These are phyloP conservation scores for Dunckerocampus dactyliophorus DNA, from an alignment of 2,113 vertebrate species.

Conservation along the genomic window DNA sequence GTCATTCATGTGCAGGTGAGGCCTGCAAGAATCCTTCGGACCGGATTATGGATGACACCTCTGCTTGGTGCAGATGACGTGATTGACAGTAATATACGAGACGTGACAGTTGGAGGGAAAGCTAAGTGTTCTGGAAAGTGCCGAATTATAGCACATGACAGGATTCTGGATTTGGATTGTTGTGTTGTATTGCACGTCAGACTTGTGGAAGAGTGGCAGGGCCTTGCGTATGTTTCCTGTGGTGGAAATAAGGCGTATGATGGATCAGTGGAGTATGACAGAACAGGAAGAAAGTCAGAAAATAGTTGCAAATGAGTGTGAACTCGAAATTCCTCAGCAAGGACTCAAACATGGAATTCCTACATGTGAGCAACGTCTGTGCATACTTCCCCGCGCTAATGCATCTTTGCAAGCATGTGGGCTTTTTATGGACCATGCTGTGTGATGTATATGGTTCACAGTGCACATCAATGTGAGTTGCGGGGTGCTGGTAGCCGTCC, in stretches of 20 bases:
- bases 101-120: constrained; percentile 57
- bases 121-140: constrained; percentile 51
- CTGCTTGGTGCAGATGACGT: constrained; percentile 44
- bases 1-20: constrained; percentile 41
- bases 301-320: not conserved
- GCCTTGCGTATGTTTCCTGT: constrained; percentile 37
- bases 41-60: constrained; percentile 49
- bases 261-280: constrained; percentile 51
- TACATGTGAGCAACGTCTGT: constrained; percentile 18
- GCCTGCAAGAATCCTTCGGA: constrained; percentile 18
- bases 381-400: not conserved
- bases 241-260: constrained; percentile 57
- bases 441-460: constrained; percentile 34
- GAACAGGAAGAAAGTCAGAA: constrained; percentile 29
- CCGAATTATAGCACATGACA: constrained; percentile 59
- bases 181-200: constrained; percentile 35
- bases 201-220: constrained; percentile 40
- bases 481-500: constrained; percentile 62
- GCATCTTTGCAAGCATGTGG: constrained; percentile 27
- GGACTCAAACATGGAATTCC: not conserved
- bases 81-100: constrained; percentile 58
- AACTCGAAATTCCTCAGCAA: not conserved
- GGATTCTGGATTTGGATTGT: constrained; percentile 49
- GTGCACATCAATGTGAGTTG: constrained; percentile 42
- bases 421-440: constrained; percentile 20